These are phyloP conservation scores for Stichopus chloronotus DNA, from an alignment of 35 echinoderm and acorn worm species.

Conservation along the genomic window DNA sequence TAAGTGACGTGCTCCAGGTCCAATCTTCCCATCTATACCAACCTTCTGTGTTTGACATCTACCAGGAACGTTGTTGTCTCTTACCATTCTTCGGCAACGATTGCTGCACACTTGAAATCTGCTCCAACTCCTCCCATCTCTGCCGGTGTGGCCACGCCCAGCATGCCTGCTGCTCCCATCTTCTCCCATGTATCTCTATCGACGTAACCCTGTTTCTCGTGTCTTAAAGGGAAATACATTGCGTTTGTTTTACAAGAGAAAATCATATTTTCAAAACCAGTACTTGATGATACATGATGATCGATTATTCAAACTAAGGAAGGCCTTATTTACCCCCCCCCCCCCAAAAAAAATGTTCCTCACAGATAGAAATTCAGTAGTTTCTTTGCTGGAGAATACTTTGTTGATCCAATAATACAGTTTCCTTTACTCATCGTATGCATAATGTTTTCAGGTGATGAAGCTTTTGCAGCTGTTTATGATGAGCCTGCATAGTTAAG, in stretches of 20 bases:
- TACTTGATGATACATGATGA: neutral
- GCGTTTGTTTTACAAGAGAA: too few relatives aligned
- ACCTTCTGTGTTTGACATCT: too few relatives aligned
- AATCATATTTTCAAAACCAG: neutral
- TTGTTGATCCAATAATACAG: too few relatives aligned
- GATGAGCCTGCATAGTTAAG: too few relatives aligned
- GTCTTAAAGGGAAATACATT: constrained; percentile 29
- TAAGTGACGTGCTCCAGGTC: too few relatives aligned
- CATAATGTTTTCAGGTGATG: too few relatives aligned
- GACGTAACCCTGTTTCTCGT: constrained; percentile 63
- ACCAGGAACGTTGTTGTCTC: neutral
- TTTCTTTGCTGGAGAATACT: neutral
- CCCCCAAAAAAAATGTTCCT: neutral
- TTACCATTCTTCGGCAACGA: constrained; percentile 77
- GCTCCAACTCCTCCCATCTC: constrained; percentile 71
- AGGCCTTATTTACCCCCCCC: neutral
- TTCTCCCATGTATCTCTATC: constrained; percentile 65
- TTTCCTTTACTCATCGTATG: too few relatives aligned
- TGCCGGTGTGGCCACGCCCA: constrained; percentile 62
- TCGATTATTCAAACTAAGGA: neutral
- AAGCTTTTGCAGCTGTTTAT: too few relatives aligned
- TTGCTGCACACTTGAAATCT: constrained; percentile 57
- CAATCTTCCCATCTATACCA: too few relatives aligned
- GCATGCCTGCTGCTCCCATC: constrained; percentile 57
- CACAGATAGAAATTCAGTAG: neutral